These are phyloP conservation scores for Atopsyche davidsoni DNA, from an alignment of 1,140 invertebrate species.

Conservation along the genomic window DNA sequence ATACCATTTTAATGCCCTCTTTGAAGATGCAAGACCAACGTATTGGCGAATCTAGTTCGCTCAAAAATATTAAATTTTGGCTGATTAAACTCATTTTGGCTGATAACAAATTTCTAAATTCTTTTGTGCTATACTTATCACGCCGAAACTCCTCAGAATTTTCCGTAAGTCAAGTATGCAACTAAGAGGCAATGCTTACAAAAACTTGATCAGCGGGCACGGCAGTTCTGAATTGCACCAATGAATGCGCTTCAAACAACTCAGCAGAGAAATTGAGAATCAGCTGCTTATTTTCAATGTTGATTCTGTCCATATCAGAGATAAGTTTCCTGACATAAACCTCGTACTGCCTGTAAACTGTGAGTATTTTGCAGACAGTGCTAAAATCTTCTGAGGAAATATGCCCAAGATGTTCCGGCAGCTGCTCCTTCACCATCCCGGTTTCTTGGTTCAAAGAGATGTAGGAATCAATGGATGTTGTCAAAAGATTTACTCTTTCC, in stretches of 20 bases:
- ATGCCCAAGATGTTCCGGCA: constrained; percentile 12
- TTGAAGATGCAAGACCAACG: no score
- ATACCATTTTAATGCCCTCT: no score
- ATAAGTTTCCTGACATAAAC: constrained; percentile 52
- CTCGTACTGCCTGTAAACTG: constrained; percentile 57
- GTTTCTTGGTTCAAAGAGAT: constrained; percentile 37
- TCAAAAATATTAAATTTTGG: no score
- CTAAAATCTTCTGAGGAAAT: constrained; percentile 38
- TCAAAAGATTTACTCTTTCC: constrained; percentile 56
- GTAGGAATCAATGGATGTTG: constrained; percentile 49
- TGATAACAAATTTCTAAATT: no score
- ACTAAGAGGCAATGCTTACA: constrained; percentile 50
- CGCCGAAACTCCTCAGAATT: no score
- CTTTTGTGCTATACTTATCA: no score
- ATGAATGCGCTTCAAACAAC: constrained; percentile 50
- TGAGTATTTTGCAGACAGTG: constrained; percentile 48
- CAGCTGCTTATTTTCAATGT: constrained; percentile 40
- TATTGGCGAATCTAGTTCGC: no score
- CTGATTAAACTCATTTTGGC: no score
- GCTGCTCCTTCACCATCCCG: constrained; percentile 33
- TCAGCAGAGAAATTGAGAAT: constrained; percentile 42
- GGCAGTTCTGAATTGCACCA: constrained; percentile 54
- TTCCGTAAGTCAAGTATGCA: no score
- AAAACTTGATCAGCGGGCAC: constrained; percentile 58
- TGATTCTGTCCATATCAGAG: constrained; percentile 47